Evolutionary conservation across 2,113 vertebrate genomes (phyloP).

Genomic region (Buteo buteo): DNA sequence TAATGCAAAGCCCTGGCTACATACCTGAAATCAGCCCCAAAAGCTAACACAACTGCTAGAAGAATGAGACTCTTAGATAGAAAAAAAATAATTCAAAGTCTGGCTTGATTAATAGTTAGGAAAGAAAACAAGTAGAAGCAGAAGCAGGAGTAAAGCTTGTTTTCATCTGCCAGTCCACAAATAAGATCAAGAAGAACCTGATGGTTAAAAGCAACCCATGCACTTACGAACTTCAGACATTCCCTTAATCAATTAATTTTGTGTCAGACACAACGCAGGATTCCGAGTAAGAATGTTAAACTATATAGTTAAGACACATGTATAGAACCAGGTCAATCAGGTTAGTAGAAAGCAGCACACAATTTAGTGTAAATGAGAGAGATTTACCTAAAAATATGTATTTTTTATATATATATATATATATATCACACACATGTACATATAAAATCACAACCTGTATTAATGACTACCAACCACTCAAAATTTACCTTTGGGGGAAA

Average conservation of each 20-base stretch:
- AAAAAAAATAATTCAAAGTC: not conserved
- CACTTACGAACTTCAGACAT: not conserved
- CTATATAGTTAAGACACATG: too few species aligned
- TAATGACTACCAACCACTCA: not conserved
- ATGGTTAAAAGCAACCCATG: not conserved
- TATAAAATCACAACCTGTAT: too few species aligned
- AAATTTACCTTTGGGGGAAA: not conserved
- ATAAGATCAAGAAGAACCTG: not conserved
- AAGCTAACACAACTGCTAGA: not conserved
- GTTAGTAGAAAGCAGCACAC: not conserved
- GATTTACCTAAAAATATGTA: not conserved
- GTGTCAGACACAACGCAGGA: not conserved
- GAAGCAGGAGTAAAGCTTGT: not conserved
- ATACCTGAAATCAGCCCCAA: not conserved
- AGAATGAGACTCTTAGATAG: not conserved
- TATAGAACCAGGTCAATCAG: not conserved
- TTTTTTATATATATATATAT: not conserved
- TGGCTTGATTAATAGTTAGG: not conserved
- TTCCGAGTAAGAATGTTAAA: not conserved
- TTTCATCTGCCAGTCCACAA: not conserved
- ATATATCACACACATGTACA: too few species aligned
- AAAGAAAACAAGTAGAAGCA: not conserved
- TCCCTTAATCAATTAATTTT: not conserved
- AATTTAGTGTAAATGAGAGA: not conserved
- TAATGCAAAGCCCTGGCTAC: not conserved